Conservation (phyloP, 2,888 invertebrate species). For the Synanthedon vespiformis region DNA sequence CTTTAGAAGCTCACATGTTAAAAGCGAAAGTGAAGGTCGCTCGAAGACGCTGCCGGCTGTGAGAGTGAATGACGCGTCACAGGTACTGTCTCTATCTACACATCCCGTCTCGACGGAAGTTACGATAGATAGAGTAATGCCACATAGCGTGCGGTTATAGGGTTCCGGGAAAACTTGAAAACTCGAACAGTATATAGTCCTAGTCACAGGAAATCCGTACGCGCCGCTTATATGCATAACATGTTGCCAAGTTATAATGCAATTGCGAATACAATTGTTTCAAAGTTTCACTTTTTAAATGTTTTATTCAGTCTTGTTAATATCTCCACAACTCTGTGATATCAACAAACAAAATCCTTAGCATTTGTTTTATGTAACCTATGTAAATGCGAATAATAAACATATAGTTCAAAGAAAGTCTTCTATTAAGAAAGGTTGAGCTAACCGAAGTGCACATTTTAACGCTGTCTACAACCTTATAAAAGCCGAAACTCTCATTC, state of each 20-base stretch:
- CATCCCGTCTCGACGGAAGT: neutral
- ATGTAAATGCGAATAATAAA: no score
- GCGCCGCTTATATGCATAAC: neutral
- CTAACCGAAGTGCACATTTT: no score
- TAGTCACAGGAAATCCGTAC: neutral
- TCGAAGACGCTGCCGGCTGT: slow-evolving; percentile 14
- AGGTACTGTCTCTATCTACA: neutral
- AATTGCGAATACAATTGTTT: no score
- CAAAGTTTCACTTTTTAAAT: no score
- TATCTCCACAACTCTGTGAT: no score
- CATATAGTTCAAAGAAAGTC: no score
- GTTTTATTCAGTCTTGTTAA: no score
- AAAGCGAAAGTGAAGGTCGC: slow-evolving; percentile 43
- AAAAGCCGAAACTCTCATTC: no score
- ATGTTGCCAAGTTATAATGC: neutral
- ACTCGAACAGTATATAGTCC: neutral
- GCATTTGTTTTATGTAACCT: no score
- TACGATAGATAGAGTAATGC: neutral
- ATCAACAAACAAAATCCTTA: no score
- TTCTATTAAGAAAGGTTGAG: no score
- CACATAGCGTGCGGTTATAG: neutral
- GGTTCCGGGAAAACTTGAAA: neutral
- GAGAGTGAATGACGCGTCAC: neutral
- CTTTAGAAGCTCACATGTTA: neutral
- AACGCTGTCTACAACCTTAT: no score